These are phyloP conservation scores for Morus bassanus DNA, from an alignment of 2,797 vertebrate species.

Conservation along the genomic window DNA sequence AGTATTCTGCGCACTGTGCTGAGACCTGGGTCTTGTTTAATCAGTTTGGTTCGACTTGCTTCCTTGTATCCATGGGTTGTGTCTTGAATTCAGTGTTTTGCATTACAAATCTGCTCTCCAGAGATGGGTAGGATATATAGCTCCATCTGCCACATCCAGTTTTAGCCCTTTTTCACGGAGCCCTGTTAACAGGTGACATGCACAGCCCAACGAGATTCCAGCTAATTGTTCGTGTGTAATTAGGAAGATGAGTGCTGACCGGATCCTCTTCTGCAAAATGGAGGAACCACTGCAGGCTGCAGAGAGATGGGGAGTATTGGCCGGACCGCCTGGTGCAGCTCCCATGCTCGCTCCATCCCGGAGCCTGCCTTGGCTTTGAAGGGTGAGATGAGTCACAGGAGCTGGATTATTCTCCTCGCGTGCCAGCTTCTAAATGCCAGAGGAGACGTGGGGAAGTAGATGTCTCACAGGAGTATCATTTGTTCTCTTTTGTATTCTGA, in stretches of 20 bases:
- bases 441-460: background rate
- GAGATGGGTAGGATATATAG: conserved; percentile 69
- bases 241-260: conserved; percentile 17
- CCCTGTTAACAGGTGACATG: conserved; percentile 64
- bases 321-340: background rate
- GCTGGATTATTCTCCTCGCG: background rate
- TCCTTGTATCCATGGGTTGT: conserved; percentile 70
- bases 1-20: conserved; percentile 52
- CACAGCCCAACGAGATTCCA: conserved; percentile 7
- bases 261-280: background rate
- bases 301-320: background rate
- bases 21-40: conserved; percentile 74
- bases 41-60: conserved; percentile 77
- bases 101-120: conserved; percentile 76
- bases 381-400: background rate
- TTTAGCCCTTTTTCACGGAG: conserved; percentile 40
- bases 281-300: background rate
- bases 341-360: accelerated
- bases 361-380: background rate
- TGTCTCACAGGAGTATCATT: background rate
- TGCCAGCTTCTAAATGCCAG: background rate
- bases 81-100: conserved; percentile 75
- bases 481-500: conserved; percentile 19
- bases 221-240: conserved; percentile 44
- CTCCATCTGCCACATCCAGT: conserved; percentile 74